Evolutionary conservation across 2,113 vertebrate species (phyloP).

Genomic region (Clarias gariepinus): DNA sequence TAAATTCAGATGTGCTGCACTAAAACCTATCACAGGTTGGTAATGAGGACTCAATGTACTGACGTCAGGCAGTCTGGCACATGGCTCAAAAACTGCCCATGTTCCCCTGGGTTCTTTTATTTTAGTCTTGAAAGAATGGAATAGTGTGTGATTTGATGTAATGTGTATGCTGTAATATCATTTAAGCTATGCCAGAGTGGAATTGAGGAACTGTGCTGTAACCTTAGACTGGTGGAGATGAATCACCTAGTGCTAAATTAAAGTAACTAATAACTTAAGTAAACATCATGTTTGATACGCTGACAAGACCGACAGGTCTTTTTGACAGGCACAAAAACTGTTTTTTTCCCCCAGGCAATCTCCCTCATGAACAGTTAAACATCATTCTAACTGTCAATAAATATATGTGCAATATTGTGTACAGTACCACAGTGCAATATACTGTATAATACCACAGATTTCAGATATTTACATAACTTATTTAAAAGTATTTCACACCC

Average conservation of each 20-base stretch:
- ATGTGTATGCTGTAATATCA: not conserved
- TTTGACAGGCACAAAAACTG: too few species aligned
- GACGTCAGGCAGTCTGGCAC: not conserved
- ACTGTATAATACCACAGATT: too few species aligned
- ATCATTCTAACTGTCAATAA: too few species aligned
- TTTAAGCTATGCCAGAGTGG: not conserved
- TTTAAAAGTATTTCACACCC: too few species aligned
- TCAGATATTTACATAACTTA: too few species aligned
- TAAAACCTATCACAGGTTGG: not conserved
- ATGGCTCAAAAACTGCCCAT: not conserved
- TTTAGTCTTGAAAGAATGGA: not conserved
- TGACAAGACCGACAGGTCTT: not conserved
- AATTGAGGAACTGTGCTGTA: not conserved
- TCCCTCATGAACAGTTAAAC: too few species aligned
- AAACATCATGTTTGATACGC: not conserved
- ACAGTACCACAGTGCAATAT: too few species aligned
- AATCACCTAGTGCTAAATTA: not conserved
- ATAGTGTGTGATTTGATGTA: not conserved
- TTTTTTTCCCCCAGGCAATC: too few species aligned
- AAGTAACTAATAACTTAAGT: conserved; percentile 1
- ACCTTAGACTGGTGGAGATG: not conserved
- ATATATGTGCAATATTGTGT: too few species aligned
- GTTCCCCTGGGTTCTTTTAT: not conserved
- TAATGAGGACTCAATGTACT: not conserved
- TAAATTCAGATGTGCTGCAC: not conserved